phyloP scores from a whole-genome alignment of 2,113 vertebrate species.

The Lichenostomus cassidix region DNA sequence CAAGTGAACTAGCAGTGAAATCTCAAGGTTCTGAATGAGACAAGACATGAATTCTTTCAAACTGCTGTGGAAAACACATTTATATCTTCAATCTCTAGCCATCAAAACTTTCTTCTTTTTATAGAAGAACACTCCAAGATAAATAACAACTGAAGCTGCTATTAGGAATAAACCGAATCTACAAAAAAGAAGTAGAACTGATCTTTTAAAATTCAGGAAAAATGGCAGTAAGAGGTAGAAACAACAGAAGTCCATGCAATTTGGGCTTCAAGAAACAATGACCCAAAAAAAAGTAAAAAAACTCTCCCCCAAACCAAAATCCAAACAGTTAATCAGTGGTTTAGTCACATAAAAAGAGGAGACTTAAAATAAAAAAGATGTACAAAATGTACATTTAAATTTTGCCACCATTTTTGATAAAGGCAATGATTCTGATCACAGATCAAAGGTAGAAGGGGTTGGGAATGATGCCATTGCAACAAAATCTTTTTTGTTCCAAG shows the following conservation, averaged over 20 bases:
- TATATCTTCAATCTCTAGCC: neutral
- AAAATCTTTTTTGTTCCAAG: neutral
- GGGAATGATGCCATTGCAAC: neutral
- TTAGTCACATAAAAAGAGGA: neutral
- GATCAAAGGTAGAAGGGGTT: neutral
- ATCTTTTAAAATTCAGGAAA: neutral
- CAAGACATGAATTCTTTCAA: neutral
- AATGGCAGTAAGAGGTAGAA: neutral
- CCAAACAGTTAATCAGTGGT: neutral
- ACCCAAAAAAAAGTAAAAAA: neutral
- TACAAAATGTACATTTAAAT: neutral
- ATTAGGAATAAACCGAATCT: neutral
- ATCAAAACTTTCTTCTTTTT: neutral
- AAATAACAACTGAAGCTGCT: neutral
- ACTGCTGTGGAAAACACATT: neutral
- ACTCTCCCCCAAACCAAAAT: neutral
- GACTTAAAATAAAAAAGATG: neutral
- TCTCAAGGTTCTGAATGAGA: neutral
- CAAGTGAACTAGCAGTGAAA: neutral
- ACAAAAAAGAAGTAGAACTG: neutral
- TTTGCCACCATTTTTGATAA: neutral
- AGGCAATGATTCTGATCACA: neutral
- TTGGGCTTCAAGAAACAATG: neutral
- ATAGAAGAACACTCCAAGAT: neutral
- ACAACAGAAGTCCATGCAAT: neutral